phyloP scores from a whole-genome alignment of 64 coral and sea anemone species.

The Exaiptasia diaphana region DNA sequence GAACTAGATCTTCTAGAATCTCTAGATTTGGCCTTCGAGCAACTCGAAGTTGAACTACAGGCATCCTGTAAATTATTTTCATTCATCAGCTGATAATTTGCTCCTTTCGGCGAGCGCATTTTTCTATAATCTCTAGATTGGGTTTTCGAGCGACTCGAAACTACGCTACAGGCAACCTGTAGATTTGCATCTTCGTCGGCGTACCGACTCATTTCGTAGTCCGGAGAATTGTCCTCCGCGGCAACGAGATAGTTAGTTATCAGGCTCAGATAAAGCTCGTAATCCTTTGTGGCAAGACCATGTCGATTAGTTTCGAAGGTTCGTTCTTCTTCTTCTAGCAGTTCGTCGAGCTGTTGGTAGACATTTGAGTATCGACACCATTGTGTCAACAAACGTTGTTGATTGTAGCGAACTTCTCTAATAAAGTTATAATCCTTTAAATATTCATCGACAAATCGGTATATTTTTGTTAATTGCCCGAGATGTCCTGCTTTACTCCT shows the following conservation, averaged over 20 bases:
- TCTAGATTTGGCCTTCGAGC: slow-evolving; percentile 3
- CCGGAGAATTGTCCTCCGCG: no score
- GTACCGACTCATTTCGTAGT: no score
- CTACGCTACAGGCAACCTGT: not conserved
- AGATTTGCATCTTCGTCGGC: not conserved
- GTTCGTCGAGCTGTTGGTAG: not conserved
- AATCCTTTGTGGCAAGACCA: not conserved
- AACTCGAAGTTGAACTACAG: not conserved
- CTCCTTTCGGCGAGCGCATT: slow-evolving; percentile 29
- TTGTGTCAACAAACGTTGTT: not conserved
- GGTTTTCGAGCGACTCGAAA: not conserved
- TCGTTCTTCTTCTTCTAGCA: not conserved
- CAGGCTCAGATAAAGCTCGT: not conserved
- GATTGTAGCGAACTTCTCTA: not conserved
- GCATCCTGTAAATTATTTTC: not conserved
- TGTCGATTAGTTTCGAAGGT: not conserved
- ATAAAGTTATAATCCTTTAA: slow-evolving; percentile 25
- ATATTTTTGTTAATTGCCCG: slow-evolving; percentile 42
- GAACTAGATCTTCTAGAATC: slow-evolving; percentile 32
- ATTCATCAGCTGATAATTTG: no score
- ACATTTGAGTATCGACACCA: slow-evolving; percentile 20
- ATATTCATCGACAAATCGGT: not conserved
- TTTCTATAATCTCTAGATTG: not conserved
- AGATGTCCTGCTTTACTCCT: slow-evolving; percentile 17
- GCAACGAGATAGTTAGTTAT: not conserved